A percentile compares a stretch with the other conserved stretches of the same genome.
These are phyloP conservation scores for Amiota mariae DNA, from an alignment of 2,888 invertebrate genomes.

Conservation along the genomic window DNA sequence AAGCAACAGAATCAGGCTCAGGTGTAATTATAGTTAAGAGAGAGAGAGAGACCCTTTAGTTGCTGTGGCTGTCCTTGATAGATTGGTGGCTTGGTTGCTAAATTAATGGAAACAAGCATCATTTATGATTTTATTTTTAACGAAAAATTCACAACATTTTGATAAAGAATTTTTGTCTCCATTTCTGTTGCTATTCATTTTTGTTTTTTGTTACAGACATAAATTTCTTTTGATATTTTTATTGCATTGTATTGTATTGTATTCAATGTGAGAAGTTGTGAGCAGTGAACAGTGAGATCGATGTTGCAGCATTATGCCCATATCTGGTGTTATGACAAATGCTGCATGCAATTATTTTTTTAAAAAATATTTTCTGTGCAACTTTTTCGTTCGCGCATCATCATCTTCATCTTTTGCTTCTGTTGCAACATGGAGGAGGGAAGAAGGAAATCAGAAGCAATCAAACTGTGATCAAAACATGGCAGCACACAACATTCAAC, in stretches of 20 bases:
- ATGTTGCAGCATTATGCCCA: slow-evolving; percentile 52
- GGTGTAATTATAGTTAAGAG: slow-evolving; percentile 27
- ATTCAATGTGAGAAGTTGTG: slow-evolving; percentile 8
- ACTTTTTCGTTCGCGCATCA: slow-evolving; percentile 30
- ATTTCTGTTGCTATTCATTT: slow-evolving; percentile 19
- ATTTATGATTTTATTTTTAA: slow-evolving; percentile 68
- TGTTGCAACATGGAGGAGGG: background rate
- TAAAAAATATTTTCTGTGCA: slow-evolving; percentile 44
- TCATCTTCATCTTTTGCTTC: background rate
- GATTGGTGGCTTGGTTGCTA: background rate
- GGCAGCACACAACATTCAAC: slow-evolving; percentile 10
- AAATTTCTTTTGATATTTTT: slow-evolving; percentile 32
- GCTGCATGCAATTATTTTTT: slow-evolving; percentile 65
- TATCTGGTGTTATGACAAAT: slow-evolving; percentile 68
- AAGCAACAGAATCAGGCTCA: slow-evolving; percentile 31
- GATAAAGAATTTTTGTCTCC: slow-evolving; percentile 27
- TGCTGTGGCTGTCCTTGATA: slow-evolving; percentile 24
- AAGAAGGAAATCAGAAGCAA: slow-evolving; percentile 32
- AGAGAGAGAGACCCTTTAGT: background rate
- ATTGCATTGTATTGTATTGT: background rate
- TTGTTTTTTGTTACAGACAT: slow-evolving; percentile 8
- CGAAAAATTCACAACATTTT: slow-evolving; percentile 59
- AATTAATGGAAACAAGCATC: slow-evolving; percentile 40
- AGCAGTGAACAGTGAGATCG: slow-evolving; percentile 52
- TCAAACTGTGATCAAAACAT: slow-evolving; percentile 64